phyloP scores from a whole-genome alignment of 2,888 invertebrate species.

The Sminthurides aquaticus region DNA sequence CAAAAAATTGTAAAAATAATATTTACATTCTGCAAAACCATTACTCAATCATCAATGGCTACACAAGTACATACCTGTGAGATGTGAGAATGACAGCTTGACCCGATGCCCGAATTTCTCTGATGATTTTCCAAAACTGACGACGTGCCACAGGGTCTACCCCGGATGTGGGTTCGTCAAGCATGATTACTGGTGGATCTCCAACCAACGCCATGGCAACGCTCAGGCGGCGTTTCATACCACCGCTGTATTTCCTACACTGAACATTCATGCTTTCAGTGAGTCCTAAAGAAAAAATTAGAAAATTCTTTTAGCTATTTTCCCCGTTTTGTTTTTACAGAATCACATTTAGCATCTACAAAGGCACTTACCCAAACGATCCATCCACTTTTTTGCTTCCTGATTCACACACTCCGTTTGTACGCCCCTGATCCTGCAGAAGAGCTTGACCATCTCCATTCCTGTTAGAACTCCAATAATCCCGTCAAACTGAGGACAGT shows the following conservation, averaged over 20 bases:
- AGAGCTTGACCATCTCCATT: constrained; percentile 61
- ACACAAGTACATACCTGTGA: constrained; percentile 57
- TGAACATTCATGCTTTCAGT: constrained; percentile 31
- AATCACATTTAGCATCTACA: background rate
- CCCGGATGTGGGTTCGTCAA: constrained; percentile 69
- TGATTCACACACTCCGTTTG: constrained; percentile 22
- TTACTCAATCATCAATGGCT: no score
- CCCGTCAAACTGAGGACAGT: constrained; percentile 75
- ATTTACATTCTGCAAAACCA: no score
- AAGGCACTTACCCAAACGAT: constrained; percentile 27
- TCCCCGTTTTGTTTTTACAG: background rate
- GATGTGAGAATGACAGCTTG: constrained; percentile 61
- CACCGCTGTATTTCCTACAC: constrained; percentile 57
- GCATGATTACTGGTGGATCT: constrained; percentile 59
- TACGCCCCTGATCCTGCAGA: constrained; percentile 69
- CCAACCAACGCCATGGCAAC: constrained; percentile 69
- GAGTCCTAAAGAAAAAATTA: constrained; percentile 24
- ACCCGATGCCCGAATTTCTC: constrained; percentile 50
- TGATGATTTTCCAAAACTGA: constrained; percentile 58
- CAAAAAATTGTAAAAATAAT: background rate
- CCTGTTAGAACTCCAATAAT: constrained; percentile 70
- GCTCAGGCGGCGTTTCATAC: constrained; percentile 69
- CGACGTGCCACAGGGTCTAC: constrained; percentile 63
- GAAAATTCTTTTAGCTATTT: background rate
- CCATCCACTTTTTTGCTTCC: constrained; percentile 36